These are phyloP conservation scores for Gastracanthus pulcherrimus DNA, from an alignment of 2,888 invertebrate species.

Conservation along the genomic window DNA sequence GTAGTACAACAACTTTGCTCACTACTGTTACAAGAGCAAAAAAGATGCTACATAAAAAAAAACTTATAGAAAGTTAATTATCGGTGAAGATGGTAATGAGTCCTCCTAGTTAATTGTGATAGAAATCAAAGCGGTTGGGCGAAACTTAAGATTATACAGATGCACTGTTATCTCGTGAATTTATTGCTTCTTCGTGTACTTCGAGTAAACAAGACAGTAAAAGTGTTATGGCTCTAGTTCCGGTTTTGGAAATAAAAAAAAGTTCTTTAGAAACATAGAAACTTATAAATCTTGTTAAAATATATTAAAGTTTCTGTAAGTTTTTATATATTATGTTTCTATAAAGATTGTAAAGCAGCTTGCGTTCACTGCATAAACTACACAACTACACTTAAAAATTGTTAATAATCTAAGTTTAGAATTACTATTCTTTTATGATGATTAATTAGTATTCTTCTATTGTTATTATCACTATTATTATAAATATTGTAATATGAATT, in stretches of 20 bases:
- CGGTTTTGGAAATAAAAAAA: conserved; percentile 31
- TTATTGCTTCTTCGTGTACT: conserved; percentile 42
- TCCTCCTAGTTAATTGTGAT: conserved; percentile 71
- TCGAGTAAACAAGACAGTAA: conserved; percentile 33
- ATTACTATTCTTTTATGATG: conserved; percentile 34
- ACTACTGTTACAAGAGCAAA: conserved; percentile 18
- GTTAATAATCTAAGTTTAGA: conserved; percentile 32
- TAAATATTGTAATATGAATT: conserved; percentile 52
- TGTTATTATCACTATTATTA: conserved; percentile 48
- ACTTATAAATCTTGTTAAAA: conserved; percentile 23
- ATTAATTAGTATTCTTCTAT: conserved; percentile 47
- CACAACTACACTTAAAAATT: conserved; percentile 18
- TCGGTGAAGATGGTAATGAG: conserved; percentile 57
- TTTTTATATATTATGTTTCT: conserved; percentile 42
- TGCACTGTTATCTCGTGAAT: conserved; percentile 38
- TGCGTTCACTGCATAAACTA: conserved; percentile 36
- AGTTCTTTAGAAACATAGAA: conserved; percentile 33
- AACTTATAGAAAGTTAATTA: conserved; percentile 41
- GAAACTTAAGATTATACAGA: conserved; percentile 51
- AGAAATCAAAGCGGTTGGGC: conserved; percentile 63
- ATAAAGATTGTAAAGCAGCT: conserved; percentile 15
- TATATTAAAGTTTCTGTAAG: conserved; percentile 32
- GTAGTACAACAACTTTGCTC: conserved; percentile 22
- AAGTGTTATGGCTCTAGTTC: conserved; percentile 47
- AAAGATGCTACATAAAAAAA: conserved; percentile 28